Conservation (phyloP, 1,140 invertebrate species). For the Scaptomyza hsui region DNA sequence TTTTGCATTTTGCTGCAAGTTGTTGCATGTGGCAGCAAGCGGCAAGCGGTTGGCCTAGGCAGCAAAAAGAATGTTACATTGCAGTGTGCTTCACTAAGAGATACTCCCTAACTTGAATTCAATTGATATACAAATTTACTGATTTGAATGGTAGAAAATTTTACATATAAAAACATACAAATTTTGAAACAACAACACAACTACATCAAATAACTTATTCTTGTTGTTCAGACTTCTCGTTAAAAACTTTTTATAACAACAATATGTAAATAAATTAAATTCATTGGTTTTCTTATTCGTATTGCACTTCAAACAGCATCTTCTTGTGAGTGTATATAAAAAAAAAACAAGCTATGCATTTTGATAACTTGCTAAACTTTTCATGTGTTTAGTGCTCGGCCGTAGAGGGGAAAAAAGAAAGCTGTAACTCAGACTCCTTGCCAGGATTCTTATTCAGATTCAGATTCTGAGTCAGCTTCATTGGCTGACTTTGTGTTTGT, state of each 20-base stretch:
- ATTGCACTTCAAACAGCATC: neutral
- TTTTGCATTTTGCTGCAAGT: slow-evolving; percentile 36
- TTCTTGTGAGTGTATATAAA: neutral
- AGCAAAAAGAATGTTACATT: neutral
- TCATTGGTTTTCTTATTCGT: too few relatives aligned
- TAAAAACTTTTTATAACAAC: too few relatives aligned
- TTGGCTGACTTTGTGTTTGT: slow-evolving; percentile 16
- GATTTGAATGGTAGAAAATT: too few relatives aligned
- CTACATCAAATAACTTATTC: too few relatives aligned
- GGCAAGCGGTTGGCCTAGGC: slow-evolving; percentile 1
- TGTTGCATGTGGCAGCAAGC: slow-evolving; percentile 29
- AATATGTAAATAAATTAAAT: too few relatives aligned
- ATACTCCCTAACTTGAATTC: slow-evolving; percentile 3
- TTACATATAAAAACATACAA: too few relatives aligned
- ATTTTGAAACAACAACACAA: too few relatives aligned
- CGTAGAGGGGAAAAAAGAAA: neutral
- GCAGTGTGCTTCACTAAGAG: neutral
- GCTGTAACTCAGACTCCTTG: neutral
- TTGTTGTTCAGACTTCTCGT: too few relatives aligned
- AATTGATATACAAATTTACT: too few relatives aligned
- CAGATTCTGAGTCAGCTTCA: slow-evolving; percentile 16
- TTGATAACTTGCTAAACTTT: slow-evolving; percentile 34
- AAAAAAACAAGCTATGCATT: slow-evolving; percentile 29
- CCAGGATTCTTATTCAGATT: slow-evolving; percentile 6
- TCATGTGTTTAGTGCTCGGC: slow-evolving; percentile 6